phyloP scores from a whole-genome alignment of 2,113 vertebrate species.

The Rutilus rutilus region DNA sequence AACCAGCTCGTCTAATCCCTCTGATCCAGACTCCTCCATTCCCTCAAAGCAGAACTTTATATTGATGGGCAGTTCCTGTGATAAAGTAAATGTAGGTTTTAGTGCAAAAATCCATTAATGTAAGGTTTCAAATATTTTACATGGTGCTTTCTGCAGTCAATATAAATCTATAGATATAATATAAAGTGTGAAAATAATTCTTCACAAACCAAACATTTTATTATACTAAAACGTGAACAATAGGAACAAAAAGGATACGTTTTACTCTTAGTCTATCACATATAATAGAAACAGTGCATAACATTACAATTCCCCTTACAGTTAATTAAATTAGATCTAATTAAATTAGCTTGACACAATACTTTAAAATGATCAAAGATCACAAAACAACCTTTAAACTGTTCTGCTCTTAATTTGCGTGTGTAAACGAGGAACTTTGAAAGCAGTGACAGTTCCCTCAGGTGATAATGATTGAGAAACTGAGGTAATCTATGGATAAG shows the following conservation, averaged over 20 bases:
- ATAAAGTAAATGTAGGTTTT: background rate
- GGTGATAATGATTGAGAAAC: background rate
- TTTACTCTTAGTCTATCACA: too few relatives aligned
- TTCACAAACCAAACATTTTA: background rate
- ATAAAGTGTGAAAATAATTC: background rate
- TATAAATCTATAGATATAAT: background rate
- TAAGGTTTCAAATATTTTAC: background rate
- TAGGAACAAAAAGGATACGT: background rate
- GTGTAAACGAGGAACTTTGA: background rate
- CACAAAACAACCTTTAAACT: conserved; percentile 30
- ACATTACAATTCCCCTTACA: background rate
- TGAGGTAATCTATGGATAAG: background rate
- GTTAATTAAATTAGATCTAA: background rate
- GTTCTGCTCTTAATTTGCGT: background rate
- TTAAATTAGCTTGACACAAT: background rate
- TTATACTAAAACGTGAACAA: background rate
- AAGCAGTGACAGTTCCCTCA: background rate
- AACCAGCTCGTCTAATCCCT: conserved; percentile 91
- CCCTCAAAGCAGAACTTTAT: conserved; percentile 95
- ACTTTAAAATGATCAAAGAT: conserved; percentile 38
- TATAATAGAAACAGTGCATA: background rate
- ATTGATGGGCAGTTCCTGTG: conserved; percentile 92
- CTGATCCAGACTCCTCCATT: conserved; percentile 97
- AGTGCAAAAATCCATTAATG: background rate
- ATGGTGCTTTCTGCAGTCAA: background rate